Evolutionary conservation across 2,888 invertebrate species (phyloP), one percentile per base, ranked within the genome.

Genomic region (Andrena flavipes): DNA sequence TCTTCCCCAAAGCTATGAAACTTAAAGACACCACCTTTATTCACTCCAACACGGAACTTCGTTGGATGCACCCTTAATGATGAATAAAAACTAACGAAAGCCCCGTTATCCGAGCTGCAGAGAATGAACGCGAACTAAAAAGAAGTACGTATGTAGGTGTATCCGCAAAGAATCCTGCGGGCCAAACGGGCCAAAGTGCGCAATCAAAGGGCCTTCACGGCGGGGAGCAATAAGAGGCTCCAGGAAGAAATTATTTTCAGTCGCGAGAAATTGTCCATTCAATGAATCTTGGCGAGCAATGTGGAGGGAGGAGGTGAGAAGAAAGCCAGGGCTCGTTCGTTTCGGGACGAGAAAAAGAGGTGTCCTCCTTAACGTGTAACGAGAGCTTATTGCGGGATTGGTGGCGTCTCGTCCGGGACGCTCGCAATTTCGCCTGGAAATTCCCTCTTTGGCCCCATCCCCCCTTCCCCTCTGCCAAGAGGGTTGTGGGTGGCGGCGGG

Each of bases 301-400:
- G 2, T 51, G 30, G 13, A 13, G 54, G 26, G n/a, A 23, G 3
- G 48, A 35, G 54, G 35, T 16, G 23, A 49, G 65, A 64, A 65
- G 60, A 69, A 64, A 64, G 71, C 33, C 8, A 23, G 13, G 35
- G 33, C 71, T 76, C 72, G 74, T 75, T 69, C 64, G 42, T 79
- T 81, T 77, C 62, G 68, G 26, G 63, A 59, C 30, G 69, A 56
- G 63, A 72, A 56, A 68, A 72, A 70, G 78, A 67, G 73, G 73
- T 76, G 79, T 82, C 81, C 84, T 82, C 80, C 73, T 76, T 82
- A 78, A 76, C 81, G 82, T 74, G 76, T 85, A 87, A 88, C 86
- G 84, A 86, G 84, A 85, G 87, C 80, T 85, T 88, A 88, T 88
- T 88, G 85, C 88, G 78, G 80, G 78, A 80, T 86, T 80, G 80